Evolutionary conservation across 1,140 invertebrate species (phyloP).

Genomic region (Helicoverpa zea): DNA sequence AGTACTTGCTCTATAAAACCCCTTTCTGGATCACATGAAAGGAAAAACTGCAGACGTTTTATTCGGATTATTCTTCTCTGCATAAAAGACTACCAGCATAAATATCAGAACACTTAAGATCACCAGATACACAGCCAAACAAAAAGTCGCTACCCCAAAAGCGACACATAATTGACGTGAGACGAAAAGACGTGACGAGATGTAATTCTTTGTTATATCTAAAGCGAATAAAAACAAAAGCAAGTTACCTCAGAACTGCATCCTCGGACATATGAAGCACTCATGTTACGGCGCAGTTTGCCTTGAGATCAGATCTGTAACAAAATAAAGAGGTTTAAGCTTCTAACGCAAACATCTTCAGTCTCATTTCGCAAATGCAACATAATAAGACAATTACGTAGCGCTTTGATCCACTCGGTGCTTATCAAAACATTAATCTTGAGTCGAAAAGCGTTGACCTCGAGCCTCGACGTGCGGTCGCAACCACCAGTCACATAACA

Average conservation of each 20-base stretch:
- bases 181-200: conserved; percentile 12
- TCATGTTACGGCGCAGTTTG: conserved; percentile 16
- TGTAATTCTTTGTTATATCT: background rate
- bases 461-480: conserved; percentile 15
- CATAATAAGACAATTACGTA: conserved; percentile 52
- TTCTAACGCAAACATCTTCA: conserved; percentile 43
- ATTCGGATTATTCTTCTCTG: no score
- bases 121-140: background rate
- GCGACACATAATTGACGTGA: conserved; percentile 19
- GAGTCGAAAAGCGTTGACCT: conserved; percentile 49
- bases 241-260: conserved; percentile 8
- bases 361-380: conserved; percentile 47
- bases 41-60: background rate
- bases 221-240: conserved; percentile 25
- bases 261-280: background rate
- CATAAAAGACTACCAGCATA: no score
- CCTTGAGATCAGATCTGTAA: conserved; percentile 45
- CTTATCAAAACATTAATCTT: conserved; percentile 46
- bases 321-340: conserved; percentile 41
- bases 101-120: background rate
- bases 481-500: conserved; percentile 26
- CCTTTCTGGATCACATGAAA: background rate
- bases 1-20: background rate
- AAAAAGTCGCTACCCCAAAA: conserved; percentile 26
- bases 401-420: conserved; percentile 45